Percentiles rank a stretch among this genome's conserved stretches.
These are phyloP conservation scores for Lepidiolamprologus cunningtoni DNA, from an alignment of 2,113 vertebrate species.

Conservation along the genomic window DNA sequence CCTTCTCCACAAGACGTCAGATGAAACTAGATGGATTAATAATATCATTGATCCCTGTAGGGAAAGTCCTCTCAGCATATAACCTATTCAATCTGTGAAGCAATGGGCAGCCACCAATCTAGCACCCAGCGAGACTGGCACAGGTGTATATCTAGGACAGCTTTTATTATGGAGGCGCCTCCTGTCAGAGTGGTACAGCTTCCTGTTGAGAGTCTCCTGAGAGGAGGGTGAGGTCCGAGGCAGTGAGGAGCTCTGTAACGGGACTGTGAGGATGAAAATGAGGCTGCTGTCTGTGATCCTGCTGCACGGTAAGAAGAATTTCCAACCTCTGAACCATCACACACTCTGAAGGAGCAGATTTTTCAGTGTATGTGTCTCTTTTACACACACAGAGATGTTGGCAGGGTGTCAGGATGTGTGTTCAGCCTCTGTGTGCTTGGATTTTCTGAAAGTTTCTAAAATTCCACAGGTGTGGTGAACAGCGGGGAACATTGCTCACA, in stretches of 20 bases:
- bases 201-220: not conserved
- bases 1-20: no score
- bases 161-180: rapidly evolving
- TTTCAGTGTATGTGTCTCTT: no score
- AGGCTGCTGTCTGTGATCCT: no score
- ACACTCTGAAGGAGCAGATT: no score
- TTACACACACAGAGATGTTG: not conserved
- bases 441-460: not conserved
- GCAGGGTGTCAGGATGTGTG: no score
- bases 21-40: no score
- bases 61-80: no score
- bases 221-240: not conserved
- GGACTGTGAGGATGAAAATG: not conserved
- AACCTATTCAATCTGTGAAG: no score
- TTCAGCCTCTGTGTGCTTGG: rapidly evolving
- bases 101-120: no score
- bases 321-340: rapidly evolving
- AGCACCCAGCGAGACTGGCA: not conserved
- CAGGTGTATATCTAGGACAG: rapidly evolving
- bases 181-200: rapidly evolving
- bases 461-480: no score
- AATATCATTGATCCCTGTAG: no score
- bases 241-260: not conserved
- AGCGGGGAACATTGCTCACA: not conserved
- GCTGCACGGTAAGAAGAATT: no score